Conservation (phyloP, 1,140 invertebrate species). For the Drosophila equinoxialis region DNA sequence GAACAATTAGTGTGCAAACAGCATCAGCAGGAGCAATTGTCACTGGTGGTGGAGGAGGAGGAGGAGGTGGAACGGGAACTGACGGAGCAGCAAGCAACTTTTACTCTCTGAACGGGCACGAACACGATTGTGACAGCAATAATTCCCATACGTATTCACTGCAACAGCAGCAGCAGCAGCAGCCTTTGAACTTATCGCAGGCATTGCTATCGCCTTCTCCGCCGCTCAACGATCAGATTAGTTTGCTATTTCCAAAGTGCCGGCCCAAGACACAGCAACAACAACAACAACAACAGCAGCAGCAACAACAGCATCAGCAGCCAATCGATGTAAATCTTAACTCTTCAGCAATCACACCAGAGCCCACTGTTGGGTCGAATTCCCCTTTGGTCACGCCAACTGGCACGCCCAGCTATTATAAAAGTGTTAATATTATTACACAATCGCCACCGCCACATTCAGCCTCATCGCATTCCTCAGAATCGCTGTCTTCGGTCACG, state of each 20-base stretch:
- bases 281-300: conserved; percentile 33
- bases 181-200: conserved; percentile 67
- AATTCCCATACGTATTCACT: conserved; percentile 39
- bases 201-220: conserved; percentile 83
- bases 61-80: conserved; percentile 26
- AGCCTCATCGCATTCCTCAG: conserved; percentile 84
- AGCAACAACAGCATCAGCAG: conserved; percentile 35
- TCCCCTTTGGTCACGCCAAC: conserved; percentile 40
- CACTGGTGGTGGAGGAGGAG: conserved; percentile 22
- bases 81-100: conserved; percentile 17
- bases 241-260: conserved; percentile 92
- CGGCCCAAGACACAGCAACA: conserved; percentile 84
- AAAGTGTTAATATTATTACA: conserved; percentile 80
- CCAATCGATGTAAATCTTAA: conserved; percentile 29
- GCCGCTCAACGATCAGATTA: conserved; percentile 88
- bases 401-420: conserved; percentile 69
- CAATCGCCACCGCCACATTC: conserved; percentile 80
- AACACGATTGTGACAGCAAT: conserved; percentile 54
- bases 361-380: conserved; percentile 19
- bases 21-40: conserved; percentile 15
- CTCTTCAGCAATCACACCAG: conserved; percentile 11
- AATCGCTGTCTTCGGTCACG: conserved; percentile 83
- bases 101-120: conserved; percentile 51
- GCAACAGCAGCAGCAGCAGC: conserved; percentile 48
- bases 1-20: conserved; percentile 22